These are phyloP conservation scores for Cordilura impudica DNA, from an alignment of 2,888 invertebrate species.

Conservation along the genomic window DNA sequence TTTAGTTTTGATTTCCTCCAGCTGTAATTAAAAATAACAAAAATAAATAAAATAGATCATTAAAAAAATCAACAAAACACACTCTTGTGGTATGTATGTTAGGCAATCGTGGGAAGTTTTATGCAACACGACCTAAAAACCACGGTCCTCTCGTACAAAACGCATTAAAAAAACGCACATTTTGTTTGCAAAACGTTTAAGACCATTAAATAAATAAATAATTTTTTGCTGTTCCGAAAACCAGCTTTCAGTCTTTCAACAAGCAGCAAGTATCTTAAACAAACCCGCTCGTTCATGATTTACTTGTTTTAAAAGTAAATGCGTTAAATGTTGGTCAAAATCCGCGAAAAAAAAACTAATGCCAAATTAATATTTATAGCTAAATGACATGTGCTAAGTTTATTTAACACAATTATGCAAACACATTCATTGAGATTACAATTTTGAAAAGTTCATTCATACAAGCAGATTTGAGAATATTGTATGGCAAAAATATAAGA, in stretches of 20 bases:
- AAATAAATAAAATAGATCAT: constrained; percentile 19
- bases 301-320: not conserved
- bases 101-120: constrained; percentile 62
- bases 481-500: not conserved
- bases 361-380: constrained; percentile 46
- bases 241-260: not conserved
- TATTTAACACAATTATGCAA: not conserved
- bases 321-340: constrained; percentile 37
- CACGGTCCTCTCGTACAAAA: not conserved
- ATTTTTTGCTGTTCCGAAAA: constrained; percentile 17
- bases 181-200: constrained; percentile 29
- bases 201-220: constrained; percentile 46
- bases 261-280: no score
- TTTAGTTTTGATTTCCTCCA: constrained; percentile 86
- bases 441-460: constrained; percentile 5
- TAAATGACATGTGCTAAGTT: constrained; percentile 37
- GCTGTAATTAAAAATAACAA: constrained; percentile 77
- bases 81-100: constrained; percentile 26
- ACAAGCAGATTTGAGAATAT: no score
- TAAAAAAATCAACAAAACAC: constrained; percentile 12
- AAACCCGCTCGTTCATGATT: not conserved
- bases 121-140: constrained; percentile 33
- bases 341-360: not conserved
- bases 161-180: no score
- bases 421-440: not conserved